Evolutionary conservation across 2,113 vertebrate species (phyloP).

Genomic region (Aramus guarauna): DNA sequence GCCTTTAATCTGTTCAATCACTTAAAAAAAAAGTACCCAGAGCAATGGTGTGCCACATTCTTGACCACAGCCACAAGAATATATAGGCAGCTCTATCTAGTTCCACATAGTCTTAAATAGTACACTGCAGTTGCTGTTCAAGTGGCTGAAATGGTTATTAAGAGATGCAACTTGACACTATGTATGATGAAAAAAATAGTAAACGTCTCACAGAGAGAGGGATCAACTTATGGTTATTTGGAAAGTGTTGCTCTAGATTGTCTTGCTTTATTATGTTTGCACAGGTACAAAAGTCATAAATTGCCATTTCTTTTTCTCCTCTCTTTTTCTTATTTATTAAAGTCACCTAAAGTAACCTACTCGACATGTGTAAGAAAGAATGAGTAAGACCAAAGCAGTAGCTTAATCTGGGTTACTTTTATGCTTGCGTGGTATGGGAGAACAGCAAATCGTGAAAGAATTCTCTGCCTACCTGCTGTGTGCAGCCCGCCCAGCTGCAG

Average conservation of each 20-base stretch:
- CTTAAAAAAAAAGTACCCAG: neutral
- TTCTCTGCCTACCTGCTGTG: neutral
- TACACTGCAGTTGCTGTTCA: neutral
- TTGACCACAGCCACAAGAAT: neutral
- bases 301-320: neutral
- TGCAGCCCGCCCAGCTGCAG: accelerated
- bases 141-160: neutral
- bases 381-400: neutral
- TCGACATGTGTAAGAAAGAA: neutral
- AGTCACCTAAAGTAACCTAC: neutral
- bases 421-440: neutral
- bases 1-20: neutral
- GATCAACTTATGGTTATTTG: neutral
- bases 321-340: neutral
- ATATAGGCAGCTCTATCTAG: neutral
- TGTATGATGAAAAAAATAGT: neutral
- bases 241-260: neutral
- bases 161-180: neutral
- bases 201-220: neutral
- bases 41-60: neutral
- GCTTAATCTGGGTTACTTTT: neutral
- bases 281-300: neutral
- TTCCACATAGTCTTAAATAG: neutral
- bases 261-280: neutral
- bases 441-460: neutral